Evolutionary conservation across 2,888 invertebrate species (phyloP).

Genomic region (Euphydryas editha): DNA sequence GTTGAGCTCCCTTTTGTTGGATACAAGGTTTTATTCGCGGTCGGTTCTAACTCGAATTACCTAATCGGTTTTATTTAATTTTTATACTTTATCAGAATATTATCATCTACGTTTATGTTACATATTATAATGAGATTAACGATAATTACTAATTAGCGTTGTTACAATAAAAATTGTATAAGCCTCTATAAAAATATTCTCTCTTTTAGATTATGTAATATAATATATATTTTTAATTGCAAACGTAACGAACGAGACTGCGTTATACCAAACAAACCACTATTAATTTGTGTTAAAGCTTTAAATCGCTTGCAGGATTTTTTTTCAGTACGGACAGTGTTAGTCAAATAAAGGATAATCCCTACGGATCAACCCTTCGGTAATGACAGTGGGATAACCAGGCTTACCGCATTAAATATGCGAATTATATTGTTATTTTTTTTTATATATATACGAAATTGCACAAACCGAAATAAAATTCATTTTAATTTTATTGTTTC

Average conservation of each 20-base stretch:
- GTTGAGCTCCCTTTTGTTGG: constrained; percentile 37
- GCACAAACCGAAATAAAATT: not conserved
- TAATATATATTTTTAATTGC: not conserved
- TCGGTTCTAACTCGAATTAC: constrained; percentile 6
- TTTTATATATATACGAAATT: not conserved
- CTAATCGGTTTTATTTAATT: not conserved
- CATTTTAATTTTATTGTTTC: no score
- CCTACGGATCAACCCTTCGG: constrained; percentile 32
- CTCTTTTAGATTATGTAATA: no score
- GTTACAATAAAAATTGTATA: not conserved
- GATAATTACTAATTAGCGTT: not conserved
- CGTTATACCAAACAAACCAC: not conserved
- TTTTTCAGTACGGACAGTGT: constrained; percentile 10
- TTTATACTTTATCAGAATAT: constrained; percentile 9
- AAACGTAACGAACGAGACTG: not conserved
- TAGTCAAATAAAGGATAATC: constrained; percentile 49
- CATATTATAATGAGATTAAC: not conserved
- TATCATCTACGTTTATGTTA: not conserved
- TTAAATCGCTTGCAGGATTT: not conserved
- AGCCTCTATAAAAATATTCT: no score
- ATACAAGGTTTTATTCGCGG: constrained; percentile 28
- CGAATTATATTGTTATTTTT: constrained; percentile 9
- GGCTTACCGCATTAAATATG: constrained; percentile 38
- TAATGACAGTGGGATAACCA: constrained; percentile 43
- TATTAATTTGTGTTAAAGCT: not conserved